Base-by-base conservation (phyloP, 2,888 invertebrate species). In the Drosophila glabriapex region DNA sequence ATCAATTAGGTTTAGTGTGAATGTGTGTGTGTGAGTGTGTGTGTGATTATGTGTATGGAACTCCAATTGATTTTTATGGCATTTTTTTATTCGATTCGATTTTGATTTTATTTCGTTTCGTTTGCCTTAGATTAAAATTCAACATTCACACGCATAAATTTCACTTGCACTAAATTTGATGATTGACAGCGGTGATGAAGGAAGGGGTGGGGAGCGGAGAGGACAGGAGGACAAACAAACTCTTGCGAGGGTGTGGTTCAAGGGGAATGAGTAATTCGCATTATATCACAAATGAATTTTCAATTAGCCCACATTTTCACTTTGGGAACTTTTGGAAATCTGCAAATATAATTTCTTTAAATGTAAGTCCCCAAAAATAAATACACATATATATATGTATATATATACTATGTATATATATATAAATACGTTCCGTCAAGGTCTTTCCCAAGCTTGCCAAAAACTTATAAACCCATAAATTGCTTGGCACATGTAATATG, bases 131-230 rank as follows among this genome's bases (percentile, higher is more conserved):
- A 89, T 56, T 54, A 84, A 59, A 76, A 86, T 86, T 86, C 88
- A 74, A 58, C 85, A 81, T 90, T 86, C 88, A 89, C 85, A 82
- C 76, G 83, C 88, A 88, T 89, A 77, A 89, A 88, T 86, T 86
- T 86, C 86, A 90, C 90, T 62, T 85, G 90, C 85, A 90, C 81
- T 76, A 77, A 75, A 85, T 79, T 72, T 79, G 84, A 76, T 73
- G 54, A 54, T 66, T 65, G 6, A 6, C 19, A 31, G 29, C 28
- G 46, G 41, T 53, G 60, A n/a, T 1, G 28, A 2, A 1, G 33
- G 33, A 35, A 4, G 29, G 12, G 33, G 2, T 1, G 35, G 12
- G 14, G 46, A 9, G 31, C 2, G 16, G 35, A 39, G 55, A 12
- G 4, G 39, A 16, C 12, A 14, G 53, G n/a, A 7, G 39, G 31